These are phyloP conservation scores for Stichopus chloronotus DNA, from an alignment of 35 echinoderm and acorn worm species.

Conservation along the genomic window DNA sequence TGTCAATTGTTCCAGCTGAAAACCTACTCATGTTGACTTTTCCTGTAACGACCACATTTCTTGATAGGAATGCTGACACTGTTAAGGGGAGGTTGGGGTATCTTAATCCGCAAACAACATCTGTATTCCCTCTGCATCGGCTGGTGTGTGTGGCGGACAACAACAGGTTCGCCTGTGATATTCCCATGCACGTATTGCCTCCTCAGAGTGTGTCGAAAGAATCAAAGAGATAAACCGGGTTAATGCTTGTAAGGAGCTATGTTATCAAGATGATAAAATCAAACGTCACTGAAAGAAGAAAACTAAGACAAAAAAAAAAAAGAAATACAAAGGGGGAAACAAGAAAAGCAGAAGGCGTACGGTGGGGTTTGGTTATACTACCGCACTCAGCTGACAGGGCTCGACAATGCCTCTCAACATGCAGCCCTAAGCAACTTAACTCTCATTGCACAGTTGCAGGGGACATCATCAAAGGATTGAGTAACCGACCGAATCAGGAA, in stretches of 20 bases:
- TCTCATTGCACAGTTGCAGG: too few relatives aligned
- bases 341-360: background rate
- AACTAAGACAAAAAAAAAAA: background rate
- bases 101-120: conserved; percentile 31
- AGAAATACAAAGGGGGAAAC: background rate
- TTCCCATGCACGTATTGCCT: conserved; percentile 25
- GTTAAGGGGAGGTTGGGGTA: background rate
- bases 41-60: conserved; percentile 20
- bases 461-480: too few relatives aligned
- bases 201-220: conserved; percentile 4
- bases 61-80: conserved; percentile 16
- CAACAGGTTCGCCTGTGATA: background rate
- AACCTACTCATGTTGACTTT: background rate
- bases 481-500: too few relatives aligned
- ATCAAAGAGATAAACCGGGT: conserved; percentile 19
- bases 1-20: background rate
- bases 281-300: conserved; percentile 14
- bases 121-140: background rate
- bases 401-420: background rate
- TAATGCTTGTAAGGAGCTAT: conserved; percentile 39
- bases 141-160: background rate
- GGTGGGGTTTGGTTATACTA: background rate
- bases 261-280: conserved; percentile 28
- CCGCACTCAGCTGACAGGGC: too few relatives aligned
- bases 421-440: background rate